Base-by-base conservation (phyloP, 2,888 invertebrate species). In the Romanomermis culicivorax region DNA sequence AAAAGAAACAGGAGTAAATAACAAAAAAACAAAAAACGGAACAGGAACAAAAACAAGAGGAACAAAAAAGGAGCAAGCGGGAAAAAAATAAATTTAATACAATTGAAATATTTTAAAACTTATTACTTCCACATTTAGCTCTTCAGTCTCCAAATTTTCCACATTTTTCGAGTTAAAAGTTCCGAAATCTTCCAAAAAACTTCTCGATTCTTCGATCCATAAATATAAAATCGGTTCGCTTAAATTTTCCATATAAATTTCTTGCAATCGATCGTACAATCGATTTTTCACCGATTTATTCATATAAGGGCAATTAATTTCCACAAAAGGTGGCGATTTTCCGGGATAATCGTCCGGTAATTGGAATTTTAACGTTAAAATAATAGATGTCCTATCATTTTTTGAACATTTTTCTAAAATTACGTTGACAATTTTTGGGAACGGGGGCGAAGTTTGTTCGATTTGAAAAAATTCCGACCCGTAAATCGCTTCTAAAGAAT, bases 301-400 rank as follows among this genome's bases (percentile, higher is more conserved):
- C 51, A 51, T 26, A 36, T 51, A 20, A n/a, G 51, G 51, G 25
- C 25, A 51, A n/a, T 27, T 29, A 4, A 51, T 25, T 51, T 51
- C 51, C 11, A 30, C 11, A 7, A 24, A 7, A n/a, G 51, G 51
- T 7, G 27, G 51, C n/a, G 29, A 7, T n/a, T n/a, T n/a, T 14
- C 7, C 7, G 26, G 51, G 51, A 51, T 51, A 51, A 7, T 27
- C 51, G 51, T 7, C 7, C 4, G 51, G 51, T 24, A 51, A n/a
- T 4, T 20, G 7, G 20, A 51, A 7, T 7, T 26, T 4, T 4
- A 51, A 24, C 26, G 7, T 30, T n/a, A 36, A 3, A 25, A 25
- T 27, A 4, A 45, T 23, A 7, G n/a, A 7, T 7, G 11, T 45
- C 23, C n/a, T 7, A 7, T 17, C 14, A 45, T 45, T 45, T 36